Percentiles rank a stretch among this genome's conserved stretches.
phyloP scores from a whole-genome alignment of 2,888 invertebrate genomes.

The Emmelina monodactyla region DNA sequence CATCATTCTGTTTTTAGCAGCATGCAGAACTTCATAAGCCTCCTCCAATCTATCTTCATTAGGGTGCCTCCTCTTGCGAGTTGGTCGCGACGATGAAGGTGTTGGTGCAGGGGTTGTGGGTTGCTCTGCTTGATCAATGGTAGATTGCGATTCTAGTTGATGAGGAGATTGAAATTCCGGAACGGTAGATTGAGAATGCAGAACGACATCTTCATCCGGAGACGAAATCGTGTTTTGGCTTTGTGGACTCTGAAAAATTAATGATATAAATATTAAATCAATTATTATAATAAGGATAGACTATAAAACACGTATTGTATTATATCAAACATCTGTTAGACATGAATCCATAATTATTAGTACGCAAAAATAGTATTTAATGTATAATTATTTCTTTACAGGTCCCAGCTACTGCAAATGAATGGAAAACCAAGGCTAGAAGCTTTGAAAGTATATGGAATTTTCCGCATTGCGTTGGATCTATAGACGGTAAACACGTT shows the following conservation, averaged over 20 bases:
- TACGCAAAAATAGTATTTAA: constrained; percentile 10
- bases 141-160: constrained; percentile 13
- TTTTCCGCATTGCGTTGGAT: constrained; percentile 13
- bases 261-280: constrained; percentile 12
- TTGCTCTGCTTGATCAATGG: constrained; percentile 11
- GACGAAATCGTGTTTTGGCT: constrained; percentile 13
- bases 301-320: constrained; percentile 7
- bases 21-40: constrained; percentile 15
- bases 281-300: constrained; percentile 8
- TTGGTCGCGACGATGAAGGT: constrained; percentile 14
- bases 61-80: constrained; percentile 11
- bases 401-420: constrained; percentile 13
- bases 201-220: constrained; percentile 13
- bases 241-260: constrained; percentile 13
- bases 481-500: constrained; percentile 1
- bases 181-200: constrained; percentile 13
- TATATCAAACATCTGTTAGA: constrained; percentile 14
- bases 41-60: constrained; percentile 12
- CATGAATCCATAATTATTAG: constrained; percentile 11
- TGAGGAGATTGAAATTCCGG: constrained; percentile 12
- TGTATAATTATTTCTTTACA: constrained; percentile 13
- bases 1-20: constrained; percentile 14
- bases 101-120: constrained; percentile 12
- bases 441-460: constrained; percentile 12
- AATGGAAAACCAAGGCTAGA: constrained; percentile 13